Percentiles rank a stretch among this genome's conserved stretches.
These are phyloP conservation scores for Cyclargus thomasi DNA, from an alignment of 1,140 invertebrate species.

Conservation along the genomic window DNA sequence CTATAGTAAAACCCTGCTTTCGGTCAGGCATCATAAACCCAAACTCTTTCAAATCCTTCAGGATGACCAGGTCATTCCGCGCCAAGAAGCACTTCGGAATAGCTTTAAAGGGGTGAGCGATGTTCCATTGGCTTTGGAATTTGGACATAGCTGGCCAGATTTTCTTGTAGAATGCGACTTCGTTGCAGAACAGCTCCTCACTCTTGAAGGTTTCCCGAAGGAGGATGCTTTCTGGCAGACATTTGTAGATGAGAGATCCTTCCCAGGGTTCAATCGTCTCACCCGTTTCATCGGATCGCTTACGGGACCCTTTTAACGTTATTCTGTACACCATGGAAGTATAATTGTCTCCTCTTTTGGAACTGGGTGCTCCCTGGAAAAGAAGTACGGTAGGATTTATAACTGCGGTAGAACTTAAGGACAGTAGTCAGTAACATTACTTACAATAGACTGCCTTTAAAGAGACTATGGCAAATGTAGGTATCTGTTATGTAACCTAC, in stretches of 20 bases:
- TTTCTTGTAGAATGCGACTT: conserved; percentile 82
- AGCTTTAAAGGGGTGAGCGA: conserved; percentile 73
- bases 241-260: conserved; percentile 81
- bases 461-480: too few species aligned
- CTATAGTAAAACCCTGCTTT: conserved; percentile 77
- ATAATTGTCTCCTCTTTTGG: conserved; percentile 83
- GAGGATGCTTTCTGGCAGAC: conserved; percentile 79
- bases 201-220: conserved; percentile 81
- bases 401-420: too few species aligned
- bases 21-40: conserved; percentile 83
- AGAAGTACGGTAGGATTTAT: too few species aligned
- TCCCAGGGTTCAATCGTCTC: conserved; percentile 72
- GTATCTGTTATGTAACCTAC: too few species aligned
- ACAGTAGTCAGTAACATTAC: too few species aligned
- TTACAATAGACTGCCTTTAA: too few species aligned
- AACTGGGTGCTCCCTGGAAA: conserved; percentile 78
- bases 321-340: conserved; percentile 83
- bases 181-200: conserved; percentile 81
- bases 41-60: conserved; percentile 77
- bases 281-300: conserved; percentile 52
- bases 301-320: conserved; percentile 75
- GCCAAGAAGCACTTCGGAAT: conserved; percentile 81
- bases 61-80: conserved; percentile 77
- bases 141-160: conserved; percentile 79
- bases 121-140: conserved; percentile 72